Evolutionary conservation across 1,140 invertebrate genomes (phyloP).

Genomic region (Cydia strobilella): DNA sequence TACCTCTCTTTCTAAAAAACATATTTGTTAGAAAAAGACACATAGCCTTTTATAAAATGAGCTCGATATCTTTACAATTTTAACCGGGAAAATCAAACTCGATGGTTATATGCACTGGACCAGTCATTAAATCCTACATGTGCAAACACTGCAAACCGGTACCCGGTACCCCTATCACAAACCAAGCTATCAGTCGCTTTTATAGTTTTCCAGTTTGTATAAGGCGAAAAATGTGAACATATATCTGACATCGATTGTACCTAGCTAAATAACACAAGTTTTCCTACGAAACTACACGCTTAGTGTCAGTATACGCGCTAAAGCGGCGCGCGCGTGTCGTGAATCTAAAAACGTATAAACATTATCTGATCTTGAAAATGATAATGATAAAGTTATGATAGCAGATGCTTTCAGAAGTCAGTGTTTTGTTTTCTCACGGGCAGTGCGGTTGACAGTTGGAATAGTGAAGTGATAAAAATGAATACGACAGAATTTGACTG

Average conservation of each 20-base stretch:
- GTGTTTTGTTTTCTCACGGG: slow-evolving; percentile 29
- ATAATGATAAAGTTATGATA: slow-evolving; percentile 20
- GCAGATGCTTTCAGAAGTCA: neutral
- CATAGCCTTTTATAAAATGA: no score
- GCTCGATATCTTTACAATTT: no score
- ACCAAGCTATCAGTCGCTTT: neutral
- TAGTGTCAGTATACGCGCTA: neutral
- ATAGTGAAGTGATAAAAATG: slow-evolving; percentile 8
- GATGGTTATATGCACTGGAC: neutral
- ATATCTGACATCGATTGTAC: neutral
- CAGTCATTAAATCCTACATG: neutral
- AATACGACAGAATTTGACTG: slow-evolving; percentile 13
- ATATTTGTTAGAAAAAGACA: no score
- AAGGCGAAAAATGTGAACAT: no score
- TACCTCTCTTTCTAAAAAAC: no score
- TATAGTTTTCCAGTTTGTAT: neutral
- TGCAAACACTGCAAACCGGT: neutral
- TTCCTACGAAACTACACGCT: slow-evolving; percentile 8
- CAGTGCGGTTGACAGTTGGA: neutral
- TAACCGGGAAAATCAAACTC: no score
- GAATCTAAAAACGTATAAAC: neutral
- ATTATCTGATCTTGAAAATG: slow-evolving; percentile 29
- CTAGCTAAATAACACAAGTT: slow-evolving; percentile 24
- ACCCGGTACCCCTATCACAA: neutral
- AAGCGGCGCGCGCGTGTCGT: slow-evolving; percentile 5